These are phyloP conservation scores for Gymnodraco acuticeps DNA, from an alignment of 2,797 vertebrate species.

Conservation along the genomic window DNA sequence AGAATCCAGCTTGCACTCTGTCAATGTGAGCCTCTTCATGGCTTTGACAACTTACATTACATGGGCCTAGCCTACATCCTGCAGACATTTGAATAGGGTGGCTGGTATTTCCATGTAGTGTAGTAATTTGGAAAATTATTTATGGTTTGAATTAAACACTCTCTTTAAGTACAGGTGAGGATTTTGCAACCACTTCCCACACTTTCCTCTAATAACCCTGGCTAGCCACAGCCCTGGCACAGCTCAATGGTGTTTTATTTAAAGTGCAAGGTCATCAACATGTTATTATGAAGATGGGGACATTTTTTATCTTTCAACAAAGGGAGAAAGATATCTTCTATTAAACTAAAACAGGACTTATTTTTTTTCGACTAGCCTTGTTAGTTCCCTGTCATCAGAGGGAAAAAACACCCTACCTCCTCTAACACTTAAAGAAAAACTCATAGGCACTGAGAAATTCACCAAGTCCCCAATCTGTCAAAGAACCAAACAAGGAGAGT, in stretches of 20 bases:
- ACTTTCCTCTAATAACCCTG: conserved; percentile 12
- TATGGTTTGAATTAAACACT: conserved; percentile 12
- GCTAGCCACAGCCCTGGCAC: background rate
- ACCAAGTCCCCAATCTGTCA: conserved; percentile 75
- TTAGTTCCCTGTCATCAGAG: conserved; percentile 41
- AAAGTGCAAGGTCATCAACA: background rate
- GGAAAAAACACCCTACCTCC: conserved; percentile 28
- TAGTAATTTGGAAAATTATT: conserved; percentile 31
- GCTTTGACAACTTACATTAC: conserved; percentile 62
- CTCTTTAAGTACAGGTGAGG: conserved; percentile 18
- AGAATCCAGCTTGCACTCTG: conserved; percentile 58
- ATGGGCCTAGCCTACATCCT: conserved; percentile 38
- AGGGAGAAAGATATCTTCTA: conserved; percentile 10
- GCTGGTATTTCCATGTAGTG: conserved; percentile 40
- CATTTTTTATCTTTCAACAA: conserved; percentile 14
- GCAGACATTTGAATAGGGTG: conserved; percentile 49
- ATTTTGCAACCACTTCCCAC: conserved; percentile 15
- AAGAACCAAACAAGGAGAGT: conserved; percentile 48
- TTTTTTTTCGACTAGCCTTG: conserved; percentile 33
- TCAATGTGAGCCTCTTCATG: conserved; percentile 53
- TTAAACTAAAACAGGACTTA: conserved; percentile 17
- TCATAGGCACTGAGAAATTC: conserved; percentile 46
- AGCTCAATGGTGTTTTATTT: conserved; percentile 16
- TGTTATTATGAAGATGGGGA: conserved; percentile 11
- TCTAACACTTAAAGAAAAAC: conserved; percentile 45